Conservation (phyloP, 2,113 vertebrate species). For the Phaetusa simplex region DNA sequence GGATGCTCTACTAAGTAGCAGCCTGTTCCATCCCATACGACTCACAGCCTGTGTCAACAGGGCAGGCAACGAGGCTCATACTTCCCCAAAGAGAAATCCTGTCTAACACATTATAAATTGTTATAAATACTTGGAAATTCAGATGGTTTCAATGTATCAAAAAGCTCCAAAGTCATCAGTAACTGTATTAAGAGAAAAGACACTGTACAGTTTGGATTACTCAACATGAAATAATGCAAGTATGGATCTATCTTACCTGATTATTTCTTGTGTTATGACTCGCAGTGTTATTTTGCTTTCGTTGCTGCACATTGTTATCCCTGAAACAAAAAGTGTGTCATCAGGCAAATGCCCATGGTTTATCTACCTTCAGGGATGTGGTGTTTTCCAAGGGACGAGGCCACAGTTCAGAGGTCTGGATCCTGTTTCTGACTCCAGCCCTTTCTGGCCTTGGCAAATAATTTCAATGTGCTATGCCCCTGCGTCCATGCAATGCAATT, state of each 20-base stretch:
- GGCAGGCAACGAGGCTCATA: not conserved
- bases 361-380: not conserved
- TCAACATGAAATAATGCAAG: not conserved
- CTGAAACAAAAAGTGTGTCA: not conserved
- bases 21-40: not conserved
- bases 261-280: not conserved
- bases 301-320: not conserved
- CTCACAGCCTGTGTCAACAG: not conserved
- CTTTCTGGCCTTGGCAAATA: not conserved
- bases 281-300: conserved; percentile 10
- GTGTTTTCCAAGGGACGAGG: not conserved
- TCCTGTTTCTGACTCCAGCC: not conserved
- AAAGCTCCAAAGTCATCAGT: not conserved
- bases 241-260: not conserved
- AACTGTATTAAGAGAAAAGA: not conserved
- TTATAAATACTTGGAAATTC: not conserved
- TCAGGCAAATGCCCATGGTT: not conserved
- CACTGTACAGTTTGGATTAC: not conserved
- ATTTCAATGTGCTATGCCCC: not conserved
- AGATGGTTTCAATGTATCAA: not conserved
- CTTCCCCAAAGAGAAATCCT: not conserved
- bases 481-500: not conserved
- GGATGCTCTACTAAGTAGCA: not conserved
- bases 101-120: not conserved
- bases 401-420: not conserved